Base-by-base conservation (phyloP, 2,113 vertebrate genomes). In the Sebastes fasciatus region DNA sequence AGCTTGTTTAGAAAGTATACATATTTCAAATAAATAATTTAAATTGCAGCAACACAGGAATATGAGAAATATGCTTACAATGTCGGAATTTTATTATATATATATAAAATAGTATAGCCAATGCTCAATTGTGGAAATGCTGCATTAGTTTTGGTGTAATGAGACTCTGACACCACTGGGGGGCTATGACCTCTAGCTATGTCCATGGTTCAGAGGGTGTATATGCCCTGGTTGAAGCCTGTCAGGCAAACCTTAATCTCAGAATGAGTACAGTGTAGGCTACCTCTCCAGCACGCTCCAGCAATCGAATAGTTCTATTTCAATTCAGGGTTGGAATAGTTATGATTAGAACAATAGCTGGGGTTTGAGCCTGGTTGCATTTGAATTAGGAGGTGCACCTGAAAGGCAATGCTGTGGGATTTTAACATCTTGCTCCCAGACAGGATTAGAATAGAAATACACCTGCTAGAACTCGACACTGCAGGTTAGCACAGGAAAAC, bases 161-260 rank as follows among this genome's bases (percentile, higher is more conserved):
- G 6, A 55, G 1, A 62, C 43, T 49, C 8, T 23, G n/a, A 6
- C 7, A 68, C 82, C 82, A 7, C 77, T 58, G 4, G 66, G 46
- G 63, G 79, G 79, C 67, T 68, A 52, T 76, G 63, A 79, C 64
- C 55, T 78, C 46, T 48, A 63, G 12, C 43, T 61, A 43, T 43
- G 2, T 40, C 10, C 13, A 23, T 34, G 0, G 0, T 8, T 3
- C 17, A 1, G 0, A 0, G 0, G 0, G 1, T 1, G 0, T 19
- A 0, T 40, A 0, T 26, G 8, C 5, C 79, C 85, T n/a, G 43
- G 2, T 0, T 0, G 0, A 0, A 0, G 4, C 2, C n/a, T 86
- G 26, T 63, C 58, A 82, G 79, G 68, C 10, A 34, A 40, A 58
- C 16, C 6, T 1, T 45, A 17, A 6, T 74, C 2, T 23, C 14